Evolutionary conservation across 2,113 vertebrate genomes (phyloP), one percentile per base, ranked within the genome.

Genomic region (Lanius collurio): DNA sequence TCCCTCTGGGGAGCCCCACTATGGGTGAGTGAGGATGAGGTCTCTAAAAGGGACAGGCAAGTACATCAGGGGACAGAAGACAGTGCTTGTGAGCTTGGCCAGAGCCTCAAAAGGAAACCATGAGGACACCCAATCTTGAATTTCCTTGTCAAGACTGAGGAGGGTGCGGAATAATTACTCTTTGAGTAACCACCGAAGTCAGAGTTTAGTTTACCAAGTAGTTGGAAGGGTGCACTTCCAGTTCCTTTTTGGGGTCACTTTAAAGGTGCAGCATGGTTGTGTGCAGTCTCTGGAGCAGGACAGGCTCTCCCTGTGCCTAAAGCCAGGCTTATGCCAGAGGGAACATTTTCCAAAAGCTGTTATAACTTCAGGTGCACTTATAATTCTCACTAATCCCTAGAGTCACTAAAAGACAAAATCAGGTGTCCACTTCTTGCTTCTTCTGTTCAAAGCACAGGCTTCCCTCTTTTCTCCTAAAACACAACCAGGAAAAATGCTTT

Each of bases 211-310:
- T 53, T 24, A 92, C 26, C 18, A 88, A 79, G n/a, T 1, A 68
- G 22, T 13, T 30, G n/a, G 30, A 73, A 90, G 27, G n/a, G 46
- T 44, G 8, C 12, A 50, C 8, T 84, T 28, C 13, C 0, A 9
- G 15, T 10, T 85, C 37, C 17, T 44, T 28, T 23, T 50, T 47
- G 20, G 37, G 22, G 5, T 39, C n/a, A 41, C 5, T 73, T n/a
- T 46, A 57, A 41, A 57, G 11, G 8, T 73, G 55, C n/a, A 90
- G 31, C 33, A 35, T 0, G 0, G 11, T 15, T 0, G 0, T 30
- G 24, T 71, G 57, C 24, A 76, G 15, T 56, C 13, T 57, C n/a
- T 19, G 31, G 77, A 71, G 42, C 26, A 65, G 59, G 67, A 79
- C 26, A 73, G 26, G 18, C 6, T 91, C 23, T 84, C 28, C 28